A percentile compares a stretch with the other conserved stretches of the same genome.
These are phyloP conservation scores for Formica selysi DNA, from an alignment of 1,140 invertebrate species.

Conservation along the genomic window DNA sequence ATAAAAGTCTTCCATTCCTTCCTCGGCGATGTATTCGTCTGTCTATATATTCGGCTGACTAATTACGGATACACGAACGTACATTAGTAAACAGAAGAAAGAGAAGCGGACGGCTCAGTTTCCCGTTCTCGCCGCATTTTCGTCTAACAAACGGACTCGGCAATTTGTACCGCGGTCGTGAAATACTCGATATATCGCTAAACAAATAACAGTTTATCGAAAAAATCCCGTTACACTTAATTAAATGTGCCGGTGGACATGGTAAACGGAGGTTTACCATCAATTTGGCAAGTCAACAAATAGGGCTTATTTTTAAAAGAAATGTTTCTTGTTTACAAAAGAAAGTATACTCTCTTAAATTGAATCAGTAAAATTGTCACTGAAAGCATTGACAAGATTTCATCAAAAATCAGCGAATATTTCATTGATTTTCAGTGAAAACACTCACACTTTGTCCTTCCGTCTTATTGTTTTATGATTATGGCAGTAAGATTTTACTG, in stretches of 20 bases:
- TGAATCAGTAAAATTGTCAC: neutral
- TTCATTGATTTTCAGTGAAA: too few species aligned
- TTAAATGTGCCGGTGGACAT: neutral
- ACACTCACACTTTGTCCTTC: too few species aligned
- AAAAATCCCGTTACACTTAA: constrained; percentile 27
- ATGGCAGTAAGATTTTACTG: too few species aligned
- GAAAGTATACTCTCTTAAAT: neutral
- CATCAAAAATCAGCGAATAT: too few species aligned
- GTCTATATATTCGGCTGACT: constrained; percentile 67
- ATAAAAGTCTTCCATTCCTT: constrained; percentile 82
- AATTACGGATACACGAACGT: constrained; percentile 31
- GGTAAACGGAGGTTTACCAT: neutral
- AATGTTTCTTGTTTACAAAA: neutral
- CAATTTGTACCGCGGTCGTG: constrained; percentile 38
- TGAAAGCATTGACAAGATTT: too few species aligned
- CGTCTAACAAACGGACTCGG: constrained; percentile 22
- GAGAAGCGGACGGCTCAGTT: constrained; percentile 2
- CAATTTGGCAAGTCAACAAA: constrained; percentile 4
- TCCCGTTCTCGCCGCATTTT: constrained; percentile 56
- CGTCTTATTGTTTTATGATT: too few species aligned
- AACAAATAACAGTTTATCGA: constrained; percentile 40
- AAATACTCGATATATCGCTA: constrained; percentile 21
- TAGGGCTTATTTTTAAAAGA: constrained; percentile 18
- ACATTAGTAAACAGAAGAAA: constrained; percentile 42
- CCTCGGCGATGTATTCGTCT: constrained; percentile 72